phyloP scores from a whole-genome alignment of 2,888 invertebrate genomes.

The Drosophila algonquin region DNA sequence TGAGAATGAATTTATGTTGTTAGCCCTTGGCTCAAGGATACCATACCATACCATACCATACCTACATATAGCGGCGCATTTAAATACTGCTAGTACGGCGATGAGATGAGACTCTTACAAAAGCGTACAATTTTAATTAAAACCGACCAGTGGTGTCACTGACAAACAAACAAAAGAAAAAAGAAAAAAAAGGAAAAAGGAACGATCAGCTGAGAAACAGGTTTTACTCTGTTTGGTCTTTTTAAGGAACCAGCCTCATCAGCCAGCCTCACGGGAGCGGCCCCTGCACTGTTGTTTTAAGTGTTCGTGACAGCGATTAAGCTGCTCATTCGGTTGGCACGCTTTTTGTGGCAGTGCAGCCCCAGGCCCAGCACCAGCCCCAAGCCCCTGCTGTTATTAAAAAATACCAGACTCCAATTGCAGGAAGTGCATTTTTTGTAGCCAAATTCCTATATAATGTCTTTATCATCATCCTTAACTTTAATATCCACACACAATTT shows the following conservation, averaged over 20 bases:
- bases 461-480: constrained; percentile 50
- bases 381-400: constrained; percentile 55
- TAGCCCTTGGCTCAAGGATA: too few species aligned
- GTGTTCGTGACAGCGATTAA: constrained; percentile 59
- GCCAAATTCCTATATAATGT: constrained; percentile 69
- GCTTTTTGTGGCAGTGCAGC: constrained; percentile 39
- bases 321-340: constrained; percentile 72
- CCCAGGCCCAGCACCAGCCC: constrained; percentile 25
- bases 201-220: constrained; percentile 25
- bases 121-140: not conserved
- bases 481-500: not conserved
- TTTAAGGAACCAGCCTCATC: constrained; percentile 29
- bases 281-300: constrained; percentile 33
- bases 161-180: constrained; percentile 32
- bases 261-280: constrained; percentile 23
- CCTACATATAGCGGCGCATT: not conserved
- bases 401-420: constrained; percentile 72
- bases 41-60: too few species aligned
- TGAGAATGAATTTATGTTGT: not conserved
- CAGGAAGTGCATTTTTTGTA: constrained; percentile 59
- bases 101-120: not conserved
- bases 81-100: not conserved
- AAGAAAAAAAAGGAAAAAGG: constrained; percentile 33
- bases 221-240: constrained; percentile 34
- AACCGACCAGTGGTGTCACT: constrained; percentile 7